Evolutionary conservation across 2,797 vertebrate species (phyloP).

Genomic region (Scarus forsteni): DNA sequence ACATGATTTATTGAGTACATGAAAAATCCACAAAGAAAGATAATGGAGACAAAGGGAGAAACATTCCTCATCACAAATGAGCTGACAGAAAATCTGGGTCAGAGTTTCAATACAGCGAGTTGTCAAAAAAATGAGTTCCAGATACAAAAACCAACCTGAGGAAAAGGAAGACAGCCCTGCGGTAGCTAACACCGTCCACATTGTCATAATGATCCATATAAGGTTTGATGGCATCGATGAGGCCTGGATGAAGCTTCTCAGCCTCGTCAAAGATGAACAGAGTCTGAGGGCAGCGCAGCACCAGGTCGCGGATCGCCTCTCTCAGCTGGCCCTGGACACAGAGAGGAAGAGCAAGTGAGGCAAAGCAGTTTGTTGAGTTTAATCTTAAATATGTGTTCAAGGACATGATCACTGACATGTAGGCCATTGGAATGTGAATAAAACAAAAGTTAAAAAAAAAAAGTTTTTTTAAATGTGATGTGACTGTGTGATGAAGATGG

Average conservation of each 20-base stretch:
- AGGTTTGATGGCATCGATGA: slow-evolving; percentile 91
- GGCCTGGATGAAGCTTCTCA: slow-evolving; percentile 92
- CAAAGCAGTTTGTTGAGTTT: not conserved
- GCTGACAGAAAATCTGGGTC: not conserved
- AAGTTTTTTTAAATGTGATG: too few species aligned
- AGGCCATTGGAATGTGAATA: not conserved
- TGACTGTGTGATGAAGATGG: too few species aligned
- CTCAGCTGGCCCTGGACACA: slow-evolving; percentile 87
- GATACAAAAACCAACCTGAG: slow-evolving; percentile 87
- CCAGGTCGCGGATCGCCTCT: slow-evolving; percentile 86
- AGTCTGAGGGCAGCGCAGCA: slow-evolving; percentile 88
- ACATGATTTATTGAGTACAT: not conserved
- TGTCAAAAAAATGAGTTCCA: not conserved
- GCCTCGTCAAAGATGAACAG: slow-evolving; percentile 97
- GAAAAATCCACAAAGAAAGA: slow-evolving; percentile 37
- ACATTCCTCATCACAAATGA: too few species aligned
- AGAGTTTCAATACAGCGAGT: not conserved
- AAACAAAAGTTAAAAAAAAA: too few species aligned
- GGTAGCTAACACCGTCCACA: slow-evolving; percentile 74
- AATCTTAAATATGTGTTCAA: not conserved
- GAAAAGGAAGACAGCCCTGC: slow-evolving; percentile 91
- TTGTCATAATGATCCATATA: slow-evolving; percentile 85
- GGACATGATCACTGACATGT: not conserved
- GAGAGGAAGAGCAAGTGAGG: not conserved
- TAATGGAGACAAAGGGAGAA: slow-evolving; percentile 6